phyloP scores from a whole-genome alignment of 1,140 invertebrate genomes.

The Ceratosolen fusciceps region DNA sequence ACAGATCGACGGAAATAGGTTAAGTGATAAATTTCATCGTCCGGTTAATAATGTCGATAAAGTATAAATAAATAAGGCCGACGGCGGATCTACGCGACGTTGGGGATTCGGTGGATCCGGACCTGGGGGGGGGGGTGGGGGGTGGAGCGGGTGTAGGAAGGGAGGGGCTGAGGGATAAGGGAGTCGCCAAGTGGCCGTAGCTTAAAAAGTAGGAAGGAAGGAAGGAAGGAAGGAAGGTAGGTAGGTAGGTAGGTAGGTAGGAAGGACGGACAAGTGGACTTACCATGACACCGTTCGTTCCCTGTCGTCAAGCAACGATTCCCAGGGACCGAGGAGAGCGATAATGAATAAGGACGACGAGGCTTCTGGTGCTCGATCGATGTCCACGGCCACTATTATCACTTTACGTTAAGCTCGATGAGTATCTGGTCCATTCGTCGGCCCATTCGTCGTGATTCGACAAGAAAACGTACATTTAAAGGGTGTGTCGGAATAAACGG shows the following conservation, averaged over 20 bases:
- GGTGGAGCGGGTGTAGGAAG: background rate
- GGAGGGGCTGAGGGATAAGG: too few relatives aligned
- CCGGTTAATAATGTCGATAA: background rate
- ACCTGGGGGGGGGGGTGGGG: background rate
- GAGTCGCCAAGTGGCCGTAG: too few relatives aligned
- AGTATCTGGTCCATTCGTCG: conserved; percentile 36
- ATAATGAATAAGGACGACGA: background rate
- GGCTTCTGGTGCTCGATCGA: background rate
- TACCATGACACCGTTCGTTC: conserved; percentile 46
- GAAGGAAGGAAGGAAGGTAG: too few relatives aligned
- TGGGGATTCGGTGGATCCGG: background rate
- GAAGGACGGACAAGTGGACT: conserved; percentile 20
- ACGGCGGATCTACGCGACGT: background rate
- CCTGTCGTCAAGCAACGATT: conserved; percentile 39
- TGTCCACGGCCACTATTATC: background rate
- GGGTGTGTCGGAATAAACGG: conserved; percentile 65
- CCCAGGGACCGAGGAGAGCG: background rate
- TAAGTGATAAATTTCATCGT: conserved; percentile 41
- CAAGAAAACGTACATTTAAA: conserved; percentile 66
- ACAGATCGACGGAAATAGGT: conserved; percentile 52
- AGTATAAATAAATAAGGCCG: background rate
- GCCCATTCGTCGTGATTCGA: too few relatives aligned
- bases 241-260: too few relatives aligned
- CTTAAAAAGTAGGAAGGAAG: too few relatives aligned
- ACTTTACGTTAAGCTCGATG: conserved; percentile 32